Evolutionary conservation across 2,888 invertebrate genomes (phyloP).

Genomic region (Physocephala rufipes): DNA sequence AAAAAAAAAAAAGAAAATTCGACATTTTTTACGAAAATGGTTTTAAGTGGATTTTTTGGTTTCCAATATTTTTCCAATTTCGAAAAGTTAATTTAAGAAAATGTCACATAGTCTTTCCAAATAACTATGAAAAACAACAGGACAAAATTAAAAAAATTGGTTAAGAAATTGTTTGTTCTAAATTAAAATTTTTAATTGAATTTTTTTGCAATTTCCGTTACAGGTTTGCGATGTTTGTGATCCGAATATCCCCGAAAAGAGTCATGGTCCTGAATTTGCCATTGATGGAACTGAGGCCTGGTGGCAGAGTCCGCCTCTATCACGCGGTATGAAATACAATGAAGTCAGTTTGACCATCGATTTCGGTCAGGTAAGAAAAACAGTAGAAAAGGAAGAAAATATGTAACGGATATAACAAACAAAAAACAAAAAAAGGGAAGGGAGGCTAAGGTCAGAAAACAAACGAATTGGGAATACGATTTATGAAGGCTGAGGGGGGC

Average conservation of each 20-base stretch:
- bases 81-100: too few relatives aligned
- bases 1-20: conserved; percentile 35
- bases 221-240: conserved; percentile 96
- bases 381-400: conserved; percentile 23
- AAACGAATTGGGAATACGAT: too few relatives aligned
- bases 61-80: too few relatives aligned
- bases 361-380: conserved; percentile 84
- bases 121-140: too few relatives aligned
- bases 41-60: too few relatives aligned
- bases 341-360: conserved; percentile 97
- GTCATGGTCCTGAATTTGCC: conserved; percentile 90
- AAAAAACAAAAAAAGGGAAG: neutral
- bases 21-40: conserved; percentile 37
- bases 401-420: neutral
- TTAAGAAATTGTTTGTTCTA: neutral
- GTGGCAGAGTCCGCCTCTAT: conserved; percentile 99
- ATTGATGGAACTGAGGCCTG: conserved; percentile 96
- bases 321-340: conserved; percentile 95
- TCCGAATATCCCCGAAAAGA: conserved; percentile 75
- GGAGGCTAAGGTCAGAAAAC: neutral
- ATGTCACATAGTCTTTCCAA: too few relatives aligned
- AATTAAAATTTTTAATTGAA: neutral
- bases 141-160: too few relatives aligned
- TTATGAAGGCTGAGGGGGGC: neutral
- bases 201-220: conserved; percentile 37